These are phyloP conservation scores for Sakesphorus luctuosus DNA, from an alignment of 2,113 vertebrate genomes.

Conservation along the genomic window DNA sequence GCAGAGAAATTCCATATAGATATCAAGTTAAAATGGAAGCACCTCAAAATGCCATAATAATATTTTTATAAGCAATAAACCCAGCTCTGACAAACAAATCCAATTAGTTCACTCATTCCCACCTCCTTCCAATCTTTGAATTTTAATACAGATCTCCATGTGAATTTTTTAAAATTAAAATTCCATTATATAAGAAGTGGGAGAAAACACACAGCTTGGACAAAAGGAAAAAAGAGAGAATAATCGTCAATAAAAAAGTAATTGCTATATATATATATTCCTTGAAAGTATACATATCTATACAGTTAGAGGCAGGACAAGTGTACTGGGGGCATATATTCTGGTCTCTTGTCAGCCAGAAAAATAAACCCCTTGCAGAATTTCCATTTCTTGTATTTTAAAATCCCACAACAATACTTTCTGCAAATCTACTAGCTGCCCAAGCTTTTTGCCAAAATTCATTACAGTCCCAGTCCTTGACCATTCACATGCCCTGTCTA, in stretches of 20 bases:
- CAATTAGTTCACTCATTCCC: neutral
- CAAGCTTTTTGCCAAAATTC: neutral
- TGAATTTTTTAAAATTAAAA: neutral
- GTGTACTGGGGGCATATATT: neutral
- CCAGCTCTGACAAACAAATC: neutral
- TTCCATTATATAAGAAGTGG: neutral
- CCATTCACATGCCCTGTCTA: neutral
- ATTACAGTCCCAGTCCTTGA: neutral
- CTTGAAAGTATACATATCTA: neutral
- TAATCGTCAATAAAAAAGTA: neutral
- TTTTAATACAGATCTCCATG: neutral
- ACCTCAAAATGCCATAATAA: neutral
- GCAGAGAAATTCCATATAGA: neutral
- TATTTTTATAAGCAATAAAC: slow-evolving; percentile 27
- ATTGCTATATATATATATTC: neutral
- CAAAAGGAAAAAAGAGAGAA: neutral
- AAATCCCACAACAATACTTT: neutral
- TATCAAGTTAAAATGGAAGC: neutral
- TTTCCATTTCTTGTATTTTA: neutral
- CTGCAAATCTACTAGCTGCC: neutral
- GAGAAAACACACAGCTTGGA: neutral
- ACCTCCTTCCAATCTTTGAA: neutral
- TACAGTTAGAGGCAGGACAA: neutral
- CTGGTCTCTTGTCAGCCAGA: neutral
- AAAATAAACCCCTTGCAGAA: neutral